Evolutionary conservation across 1,140 invertebrate species (phyloP), one percentile per base, ranked within the genome.

Genomic region (Lepidurus packardi): DNA sequence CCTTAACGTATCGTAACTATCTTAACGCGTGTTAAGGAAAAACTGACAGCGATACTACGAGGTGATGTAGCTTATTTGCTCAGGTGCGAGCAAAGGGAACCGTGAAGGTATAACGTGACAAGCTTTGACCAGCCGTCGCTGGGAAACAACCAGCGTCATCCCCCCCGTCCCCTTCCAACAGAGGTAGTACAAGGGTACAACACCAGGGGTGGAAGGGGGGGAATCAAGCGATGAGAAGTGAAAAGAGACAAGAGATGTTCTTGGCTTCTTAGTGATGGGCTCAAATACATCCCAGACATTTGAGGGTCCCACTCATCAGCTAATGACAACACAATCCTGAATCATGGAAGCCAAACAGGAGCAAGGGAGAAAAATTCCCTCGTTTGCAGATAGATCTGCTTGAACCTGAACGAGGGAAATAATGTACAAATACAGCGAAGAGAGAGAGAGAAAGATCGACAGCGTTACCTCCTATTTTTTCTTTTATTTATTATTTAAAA

Each of bases 41-140:
- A 34, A 34, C 34, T 34, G 34, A 34, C 34, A 4, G 34, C 2
- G 34, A 34, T 34, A 34, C 53, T 21, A 13, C 6, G 21, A 65
- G 53, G 53, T 65, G 53, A 13, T 5, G 21, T 65, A n/a, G 53
- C 53, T 65, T 65, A 65, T 65, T 65, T 65, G 53, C 53, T 65
- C 53, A 65, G 53, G 53, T 65, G 53, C 53, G 53, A 65, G 53
- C n/a, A n/a, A n/a, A n/a, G n/a, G n/a, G n/a, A n/a, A n/a, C n/a
- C n/a, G 21, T n/a, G 21, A 65, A 3, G 53, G 21, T 13, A 21
- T 65, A 65, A 65, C 13, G 16, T 65, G 53, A 65, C 53, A 65
- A 65, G 53, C 53, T 65, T 65, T 65, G 53, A n/a, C 53, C 53
- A 7, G 13, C 6, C 53, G 53, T 65, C 53, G 53, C 53, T 16